A percentile compares a stretch with the other conserved stretches of the same genome.
phyloP scores from a whole-genome alignment of 2,113 vertebrate species.

The Peromyscus polionotus region DNA sequence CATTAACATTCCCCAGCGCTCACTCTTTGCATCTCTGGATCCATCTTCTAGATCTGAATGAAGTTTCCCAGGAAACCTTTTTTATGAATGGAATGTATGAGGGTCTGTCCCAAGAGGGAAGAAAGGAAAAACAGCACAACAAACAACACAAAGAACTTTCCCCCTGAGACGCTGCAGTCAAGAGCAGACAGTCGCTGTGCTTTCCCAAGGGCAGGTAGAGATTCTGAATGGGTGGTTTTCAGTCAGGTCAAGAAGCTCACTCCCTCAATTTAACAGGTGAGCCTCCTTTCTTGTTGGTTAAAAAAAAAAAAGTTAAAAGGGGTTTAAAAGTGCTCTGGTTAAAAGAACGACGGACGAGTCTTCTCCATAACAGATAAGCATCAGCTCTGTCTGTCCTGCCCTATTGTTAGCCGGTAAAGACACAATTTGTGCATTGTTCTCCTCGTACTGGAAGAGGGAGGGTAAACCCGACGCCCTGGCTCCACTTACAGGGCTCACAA shows the following conservation, averaged over 20 bases:
- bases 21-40: constrained; percentile 53
- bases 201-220: constrained; percentile 72
- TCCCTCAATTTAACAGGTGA: constrained; percentile 64
- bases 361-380: constrained; percentile 85
- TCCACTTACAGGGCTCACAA: constrained; percentile 81
- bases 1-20: background rate
- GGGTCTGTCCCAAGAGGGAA: constrained; percentile 33
- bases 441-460: constrained; percentile 66
- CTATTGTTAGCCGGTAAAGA: constrained; percentile 83
- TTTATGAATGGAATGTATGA: constrained; percentile 58
- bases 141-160: constrained; percentile 19
- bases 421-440: constrained; percentile 83
- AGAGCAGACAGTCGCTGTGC: constrained; percentile 48
- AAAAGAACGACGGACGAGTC: constrained; percentile 76
- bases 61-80: constrained; percentile 75
- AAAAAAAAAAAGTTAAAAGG: constrained; percentile 72
- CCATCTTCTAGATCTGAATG: constrained; percentile 66
- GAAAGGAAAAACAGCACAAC: background rate
- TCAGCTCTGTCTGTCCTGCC: constrained; percentile 80
- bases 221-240: constrained; percentile 71
- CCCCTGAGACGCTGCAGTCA: constrained; percentile 16
- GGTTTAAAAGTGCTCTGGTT: constrained; percentile 82
- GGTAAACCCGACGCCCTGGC: constrained; percentile 83
- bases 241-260: constrained; percentile 71
- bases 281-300: constrained; percentile 79